Evolutionary conservation across 2,797 vertebrate species (phyloP).

Genomic region (Steatocranus sp.): DNA sequence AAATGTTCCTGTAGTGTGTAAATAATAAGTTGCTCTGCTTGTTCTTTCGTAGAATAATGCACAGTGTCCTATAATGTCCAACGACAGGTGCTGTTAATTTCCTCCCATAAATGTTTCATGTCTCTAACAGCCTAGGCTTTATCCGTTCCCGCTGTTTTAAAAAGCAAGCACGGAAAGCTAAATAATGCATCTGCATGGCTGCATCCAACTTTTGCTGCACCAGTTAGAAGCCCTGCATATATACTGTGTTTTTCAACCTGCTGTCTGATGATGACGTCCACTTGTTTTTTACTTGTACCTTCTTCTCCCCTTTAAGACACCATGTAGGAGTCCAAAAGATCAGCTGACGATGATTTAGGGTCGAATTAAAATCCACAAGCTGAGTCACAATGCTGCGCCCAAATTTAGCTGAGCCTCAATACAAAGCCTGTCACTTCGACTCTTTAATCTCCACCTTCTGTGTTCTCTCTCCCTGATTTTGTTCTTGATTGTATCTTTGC

Average conservation of each 20-base stretch:
- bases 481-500: neutral
- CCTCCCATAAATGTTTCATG: neutral
- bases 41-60: neutral
- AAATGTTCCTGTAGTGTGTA: neutral
- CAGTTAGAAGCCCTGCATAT: neutral
- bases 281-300: neutral
- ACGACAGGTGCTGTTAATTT: neutral
- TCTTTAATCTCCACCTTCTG: neutral
- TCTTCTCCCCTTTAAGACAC: neutral
- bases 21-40: neutral
- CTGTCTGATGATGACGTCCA: neutral
- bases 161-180: neutral
- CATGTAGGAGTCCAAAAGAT: neutral
- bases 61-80: neutral
- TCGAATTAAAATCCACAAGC: neutral
- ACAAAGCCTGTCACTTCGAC: neutral
- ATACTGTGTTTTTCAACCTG: neutral
- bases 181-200: constrained; percentile 6
- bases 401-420: neutral
- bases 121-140: neutral
- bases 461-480: neutral
- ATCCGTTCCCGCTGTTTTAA: neutral
- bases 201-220: neutral
- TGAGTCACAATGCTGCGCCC: neutral
- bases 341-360: neutral